Evolutionary conservation across 2,888 invertebrate genomes (phyloP).

Genomic region (Sylvicola fuscatus): DNA sequence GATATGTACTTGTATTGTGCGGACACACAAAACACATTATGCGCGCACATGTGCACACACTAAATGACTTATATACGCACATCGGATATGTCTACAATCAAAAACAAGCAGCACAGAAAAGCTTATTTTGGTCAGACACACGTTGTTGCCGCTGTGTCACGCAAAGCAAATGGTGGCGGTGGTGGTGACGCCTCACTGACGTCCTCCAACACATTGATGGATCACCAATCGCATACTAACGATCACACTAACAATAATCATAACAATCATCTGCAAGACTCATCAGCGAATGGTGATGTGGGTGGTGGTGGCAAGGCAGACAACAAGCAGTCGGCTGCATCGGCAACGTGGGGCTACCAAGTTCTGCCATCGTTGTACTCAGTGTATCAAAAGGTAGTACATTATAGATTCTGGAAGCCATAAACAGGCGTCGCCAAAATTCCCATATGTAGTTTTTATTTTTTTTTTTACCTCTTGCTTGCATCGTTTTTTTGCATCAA

Average conservation of each 20-base stretch:
- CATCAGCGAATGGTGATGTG: too few relatives aligned
- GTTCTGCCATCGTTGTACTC: conserved; percentile 67
- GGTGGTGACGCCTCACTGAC: conserved; percentile 2
- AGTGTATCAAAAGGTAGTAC: conserved; percentile 60
- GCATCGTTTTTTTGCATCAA: too few relatives aligned
- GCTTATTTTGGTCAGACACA: conserved; percentile 18
- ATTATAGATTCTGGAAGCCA: too few relatives aligned
- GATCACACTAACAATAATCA: conserved; percentile 2
- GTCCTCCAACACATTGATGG: too few relatives aligned
- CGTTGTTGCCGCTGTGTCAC: conserved; percentile 18
- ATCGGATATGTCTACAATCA: not conserved
- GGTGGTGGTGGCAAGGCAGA: too few relatives aligned
- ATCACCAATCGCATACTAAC: too few relatives aligned
- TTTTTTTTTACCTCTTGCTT: too few relatives aligned
- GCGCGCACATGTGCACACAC: too few relatives aligned
- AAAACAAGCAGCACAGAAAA: conserved; percentile 24
- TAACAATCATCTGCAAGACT: not conserved
- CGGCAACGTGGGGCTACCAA: conserved; percentile 63
- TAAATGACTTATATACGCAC: not conserved
- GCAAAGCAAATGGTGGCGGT: conserved; percentile 8
- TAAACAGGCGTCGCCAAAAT: too few relatives aligned
- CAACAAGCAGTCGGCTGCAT: conserved; percentile 14
- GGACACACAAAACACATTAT: too few relatives aligned
- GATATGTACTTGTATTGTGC: too few relatives aligned
- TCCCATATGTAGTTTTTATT: too few relatives aligned